Evolutionary conservation across 2,113 vertebrate genomes (phyloP).

Genomic region (Boulengeromyrus knoepffleri): DNA sequence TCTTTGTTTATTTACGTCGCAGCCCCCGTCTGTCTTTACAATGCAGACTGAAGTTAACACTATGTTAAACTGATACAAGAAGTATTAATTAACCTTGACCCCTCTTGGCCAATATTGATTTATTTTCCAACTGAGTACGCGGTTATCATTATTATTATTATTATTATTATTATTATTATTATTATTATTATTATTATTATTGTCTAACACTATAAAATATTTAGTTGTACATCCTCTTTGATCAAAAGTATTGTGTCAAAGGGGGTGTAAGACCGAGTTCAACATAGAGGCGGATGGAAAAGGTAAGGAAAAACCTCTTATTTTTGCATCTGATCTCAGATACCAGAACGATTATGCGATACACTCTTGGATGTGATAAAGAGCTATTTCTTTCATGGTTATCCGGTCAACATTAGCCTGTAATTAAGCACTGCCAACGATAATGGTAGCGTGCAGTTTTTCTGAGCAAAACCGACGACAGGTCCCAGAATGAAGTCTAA

Average conservation of each 20-base stretch:
- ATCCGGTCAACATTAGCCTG: slow-evolving; percentile 19
- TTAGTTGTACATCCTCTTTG: slow-evolving; percentile 27
- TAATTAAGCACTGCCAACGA: slow-evolving; percentile 18
- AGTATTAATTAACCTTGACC: slow-evolving; percentile 30
- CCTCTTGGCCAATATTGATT: slow-evolving; percentile 19
- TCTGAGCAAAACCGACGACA: background rate
- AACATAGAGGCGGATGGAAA: slow-evolving; percentile 46
- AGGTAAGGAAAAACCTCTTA: slow-evolving; percentile 51
- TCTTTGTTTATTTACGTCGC: slow-evolving; percentile 56
- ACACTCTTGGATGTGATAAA: slow-evolving; percentile 10
- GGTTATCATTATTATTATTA: background rate
- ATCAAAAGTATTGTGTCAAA: slow-evolving; percentile 53
- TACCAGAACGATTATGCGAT: slow-evolving; percentile 47
- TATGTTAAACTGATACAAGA: slow-evolving; percentile 28
- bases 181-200: background rate
- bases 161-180: background rate
- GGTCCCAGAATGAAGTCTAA: slow-evolving; percentile 4
- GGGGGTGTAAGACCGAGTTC: slow-evolving; percentile 15
- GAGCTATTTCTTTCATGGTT: background rate
- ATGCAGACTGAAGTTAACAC: slow-evolving; percentile 34
- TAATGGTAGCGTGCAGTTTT: background rate
- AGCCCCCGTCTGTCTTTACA: slow-evolving; percentile 44
- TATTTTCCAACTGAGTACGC: slow-evolving; percentile 1
- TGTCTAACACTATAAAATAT: slow-evolving; percentile 5
- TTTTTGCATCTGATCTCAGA: slow-evolving; percentile 48